Conservation (phyloP, 2,113 vertebrate genomes). For the Nematolebias whitei region DNA sequence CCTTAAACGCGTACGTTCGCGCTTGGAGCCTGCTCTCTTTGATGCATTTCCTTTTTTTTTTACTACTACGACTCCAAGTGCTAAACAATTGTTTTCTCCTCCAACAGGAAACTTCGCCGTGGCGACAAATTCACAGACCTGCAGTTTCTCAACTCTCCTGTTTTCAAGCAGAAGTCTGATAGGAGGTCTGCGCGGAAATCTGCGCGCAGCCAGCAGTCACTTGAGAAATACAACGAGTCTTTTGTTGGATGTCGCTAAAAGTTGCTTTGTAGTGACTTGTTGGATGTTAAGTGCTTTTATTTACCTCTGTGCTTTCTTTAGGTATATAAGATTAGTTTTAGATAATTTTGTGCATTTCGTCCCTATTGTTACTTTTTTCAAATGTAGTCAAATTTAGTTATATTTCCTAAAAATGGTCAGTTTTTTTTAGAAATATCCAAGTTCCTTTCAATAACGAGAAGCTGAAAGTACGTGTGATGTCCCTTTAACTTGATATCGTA, state of each 20-base stretch:
- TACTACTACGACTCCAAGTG: neutral
- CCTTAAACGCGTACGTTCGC: slow-evolving; percentile 74
- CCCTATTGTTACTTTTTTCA: neutral
- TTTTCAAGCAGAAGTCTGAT: slow-evolving; percentile 79
- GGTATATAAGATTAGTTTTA: neutral
- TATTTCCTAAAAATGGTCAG: no score
- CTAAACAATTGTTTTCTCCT: neutral
- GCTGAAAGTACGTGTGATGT: neutral
- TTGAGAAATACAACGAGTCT: slow-evolving; percentile 81
- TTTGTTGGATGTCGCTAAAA: slow-evolving; percentile 79
- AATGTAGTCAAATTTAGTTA: no score
- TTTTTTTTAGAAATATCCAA: neutral
- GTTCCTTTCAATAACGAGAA: neutral
- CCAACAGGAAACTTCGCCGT: slow-evolving; percentile 90
- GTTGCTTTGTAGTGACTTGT: neutral
- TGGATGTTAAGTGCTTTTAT: neutral
- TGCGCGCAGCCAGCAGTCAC: slow-evolving; percentile 34
- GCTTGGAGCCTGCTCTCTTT: neutral
- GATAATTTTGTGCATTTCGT: neutral
- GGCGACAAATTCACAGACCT: slow-evolving; percentile 93
- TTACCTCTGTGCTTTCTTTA: neutral
- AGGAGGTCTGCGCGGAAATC: slow-evolving; percentile 51
- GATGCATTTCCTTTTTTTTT: neutral
- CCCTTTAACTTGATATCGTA: neutral
- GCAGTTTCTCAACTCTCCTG: slow-evolving; percentile 87